Base-by-base conservation (phyloP, 2,888 invertebrate species). In the Melanostoma scalare region DNA sequence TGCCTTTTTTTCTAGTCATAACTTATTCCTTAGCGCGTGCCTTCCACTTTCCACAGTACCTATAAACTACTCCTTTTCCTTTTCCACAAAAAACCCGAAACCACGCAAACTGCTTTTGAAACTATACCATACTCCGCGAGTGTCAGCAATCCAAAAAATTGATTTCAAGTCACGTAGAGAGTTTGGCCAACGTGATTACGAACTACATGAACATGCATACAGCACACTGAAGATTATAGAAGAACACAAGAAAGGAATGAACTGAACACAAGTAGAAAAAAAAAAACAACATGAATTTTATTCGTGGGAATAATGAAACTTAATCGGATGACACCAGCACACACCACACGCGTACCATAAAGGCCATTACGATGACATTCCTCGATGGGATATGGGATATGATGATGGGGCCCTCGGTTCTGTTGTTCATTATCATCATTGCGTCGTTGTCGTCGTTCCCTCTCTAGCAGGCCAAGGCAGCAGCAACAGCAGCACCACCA, bases 241-340 rank as follows among this genome's bases (percentile, higher is more conserved):
- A 63, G 63, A 55, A 77, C 63, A 46, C 20, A 20, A 20, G 20
- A 20, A 20, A 52, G 50, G 56, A 71, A 61, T 31, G 35, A 38
- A 10, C 10, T 53, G 52, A 20, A 20, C 20, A 20, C 20, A 20
- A 20, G 20, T 20, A 20, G 36, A 55, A 40, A 42, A 20, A 65
- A 63, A 58, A 40, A 72, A 42, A 71, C 3, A 40, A 52, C 30
- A 53, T 20, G 20, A 20, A 20, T 67, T 67, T 80, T 78, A 78
- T 82, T 82, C 78, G 82, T 82, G 78, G 73, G 78, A 82, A 82
- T 82, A 78, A 82, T 78, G 82, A 82, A 78, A 78, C 73, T 73
- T 82, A 82, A 82, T 82, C 78, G 78, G 73, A 82, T 82, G 82
- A 78, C 82, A 82, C 82, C 68, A 63, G 78, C 82, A 73, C 71